phyloP scores from a whole-genome alignment of 2,113 vertebrate genomes.

The Axis porcinus region DNA sequence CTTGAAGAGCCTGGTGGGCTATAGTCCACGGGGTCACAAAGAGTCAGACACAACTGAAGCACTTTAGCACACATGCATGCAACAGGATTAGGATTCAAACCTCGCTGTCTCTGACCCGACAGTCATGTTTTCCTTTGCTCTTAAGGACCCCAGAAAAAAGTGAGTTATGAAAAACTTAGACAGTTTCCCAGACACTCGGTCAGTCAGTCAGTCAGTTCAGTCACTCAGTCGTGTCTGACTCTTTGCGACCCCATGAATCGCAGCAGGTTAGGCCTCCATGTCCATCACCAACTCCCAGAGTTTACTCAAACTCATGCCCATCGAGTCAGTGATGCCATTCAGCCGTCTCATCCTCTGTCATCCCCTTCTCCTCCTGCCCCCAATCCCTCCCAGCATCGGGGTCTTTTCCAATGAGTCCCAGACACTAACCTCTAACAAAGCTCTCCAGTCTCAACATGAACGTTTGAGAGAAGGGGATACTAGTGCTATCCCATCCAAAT shows the following conservation, averaged over 20 bases:
- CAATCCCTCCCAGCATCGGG: no score
- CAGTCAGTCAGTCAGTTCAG: no score
- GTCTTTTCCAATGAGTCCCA: neutral
- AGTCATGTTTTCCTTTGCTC: neutral
- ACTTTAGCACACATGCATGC: neutral
- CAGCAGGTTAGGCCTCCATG: no score
- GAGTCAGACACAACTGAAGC: neutral
- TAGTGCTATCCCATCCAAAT: neutral
- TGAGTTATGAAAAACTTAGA: neutral
- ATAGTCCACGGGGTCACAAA: neutral
- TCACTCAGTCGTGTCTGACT: no score
- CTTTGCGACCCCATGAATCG: no score
- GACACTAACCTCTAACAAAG: neutral
- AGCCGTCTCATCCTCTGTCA: no score
- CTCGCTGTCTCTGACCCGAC: neutral
- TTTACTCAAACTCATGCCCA: no score
- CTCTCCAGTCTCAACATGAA: neutral
- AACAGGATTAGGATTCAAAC: neutral
- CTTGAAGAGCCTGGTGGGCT: neutral
- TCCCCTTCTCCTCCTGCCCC: no score
- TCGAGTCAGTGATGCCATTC: no score
- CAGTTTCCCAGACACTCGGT: neutral
- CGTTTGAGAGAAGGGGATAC: neutral
- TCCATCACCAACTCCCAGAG: no score
- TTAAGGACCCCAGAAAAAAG: neutral